Conservation (phyloP, 2,113 vertebrate species). For the Alexandromys fortis region DNA sequence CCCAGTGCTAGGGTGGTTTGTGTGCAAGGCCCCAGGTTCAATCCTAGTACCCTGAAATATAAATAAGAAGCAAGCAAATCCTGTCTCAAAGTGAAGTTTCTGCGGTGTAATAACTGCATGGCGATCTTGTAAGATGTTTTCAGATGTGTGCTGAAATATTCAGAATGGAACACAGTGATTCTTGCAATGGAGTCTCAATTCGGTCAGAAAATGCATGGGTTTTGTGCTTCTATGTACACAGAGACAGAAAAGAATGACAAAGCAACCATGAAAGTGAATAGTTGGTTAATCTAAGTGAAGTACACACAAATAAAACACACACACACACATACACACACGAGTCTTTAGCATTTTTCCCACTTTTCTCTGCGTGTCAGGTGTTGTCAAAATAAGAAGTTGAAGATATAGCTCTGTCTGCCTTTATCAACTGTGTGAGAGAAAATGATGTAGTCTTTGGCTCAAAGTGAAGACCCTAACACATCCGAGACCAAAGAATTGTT, state of each 20-base stretch:
- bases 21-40: not conserved
- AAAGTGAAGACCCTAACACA: conserved; percentile 19
- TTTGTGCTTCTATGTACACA: not conserved
- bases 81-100: not conserved
- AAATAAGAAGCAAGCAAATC: not conserved
- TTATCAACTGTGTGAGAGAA: not conserved
- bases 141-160: conserved; percentile 20
- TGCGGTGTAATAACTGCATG: not conserved
- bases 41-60: not conserved
- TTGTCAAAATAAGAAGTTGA: conserved; percentile 20
- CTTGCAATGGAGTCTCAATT: not conserved
- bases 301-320: not conserved
- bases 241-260: not conserved
- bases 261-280: not conserved
- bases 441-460: not conserved
- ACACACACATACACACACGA: not conserved
- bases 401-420: not conserved
- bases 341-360: conserved; percentile 10
- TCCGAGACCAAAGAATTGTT: not conserved
- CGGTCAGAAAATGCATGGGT: not conserved
- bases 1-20: not conserved
- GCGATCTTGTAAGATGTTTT: not conserved
- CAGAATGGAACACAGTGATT: not conserved
- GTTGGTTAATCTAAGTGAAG: not conserved
- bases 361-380: not conserved